Conservation (phyloP, 2,797 vertebrate genomes). For the Zalophus californianus region DNA sequence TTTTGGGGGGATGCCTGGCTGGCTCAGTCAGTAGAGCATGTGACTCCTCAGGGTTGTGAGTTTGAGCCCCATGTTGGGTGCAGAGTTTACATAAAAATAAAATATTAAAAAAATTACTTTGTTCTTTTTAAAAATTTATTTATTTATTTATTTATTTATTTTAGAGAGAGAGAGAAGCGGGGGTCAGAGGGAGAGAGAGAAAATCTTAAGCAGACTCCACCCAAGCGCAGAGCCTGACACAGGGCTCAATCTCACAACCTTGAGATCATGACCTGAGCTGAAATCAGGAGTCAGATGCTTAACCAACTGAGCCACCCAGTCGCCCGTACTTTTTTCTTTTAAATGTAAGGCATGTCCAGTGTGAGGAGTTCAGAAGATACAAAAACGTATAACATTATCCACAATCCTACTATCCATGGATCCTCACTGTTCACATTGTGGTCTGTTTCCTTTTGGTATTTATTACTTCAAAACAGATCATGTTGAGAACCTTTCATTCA, state of each 20-base stretch:
- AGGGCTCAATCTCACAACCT: not conserved
- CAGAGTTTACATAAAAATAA: not conserved
- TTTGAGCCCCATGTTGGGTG: not conserved
- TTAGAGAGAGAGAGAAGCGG: not conserved
- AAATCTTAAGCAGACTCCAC: not conserved
- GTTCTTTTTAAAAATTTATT: not conserved
- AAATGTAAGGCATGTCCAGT: not conserved
- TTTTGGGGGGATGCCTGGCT: not conserved
- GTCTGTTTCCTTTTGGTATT: not conserved
- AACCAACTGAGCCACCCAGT: not conserved
- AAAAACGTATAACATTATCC: not conserved
- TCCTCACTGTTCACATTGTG: not conserved
- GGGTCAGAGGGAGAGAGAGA: not conserved
- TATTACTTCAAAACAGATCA: not conserved
- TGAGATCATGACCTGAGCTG: not conserved
- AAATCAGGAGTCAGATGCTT: not conserved
- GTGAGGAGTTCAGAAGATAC: conserved; percentile 41
- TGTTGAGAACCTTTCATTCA: not conserved
- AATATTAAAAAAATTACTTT: not conserved
- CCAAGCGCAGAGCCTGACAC: not conserved
- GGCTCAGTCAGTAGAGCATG: not conserved
- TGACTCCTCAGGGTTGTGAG: not conserved
- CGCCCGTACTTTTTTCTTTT: not conserved
- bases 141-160: not conserved
- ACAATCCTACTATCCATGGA: not conserved